Base-by-base conservation (phyloP, 2,797 vertebrate genomes). In the Sebastes jordani region DNA sequence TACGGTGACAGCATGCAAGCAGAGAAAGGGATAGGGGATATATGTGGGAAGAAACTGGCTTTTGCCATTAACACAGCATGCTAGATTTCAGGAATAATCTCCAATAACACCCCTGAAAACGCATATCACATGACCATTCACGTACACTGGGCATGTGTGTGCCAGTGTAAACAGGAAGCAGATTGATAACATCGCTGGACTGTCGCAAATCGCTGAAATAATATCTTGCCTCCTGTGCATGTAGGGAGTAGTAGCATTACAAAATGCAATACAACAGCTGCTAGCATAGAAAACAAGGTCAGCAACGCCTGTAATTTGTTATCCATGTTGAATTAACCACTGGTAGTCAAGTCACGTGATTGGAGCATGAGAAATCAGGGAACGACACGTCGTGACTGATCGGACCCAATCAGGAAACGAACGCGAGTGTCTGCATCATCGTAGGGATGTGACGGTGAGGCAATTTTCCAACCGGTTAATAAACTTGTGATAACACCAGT, bases 71-170 rank as follows among this genome's bases (percentile, higher is more conserved):
- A 55, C 58, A 55, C 11, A 27, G 34, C 25, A 7, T 46, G 23
- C 25, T 16, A 27, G 32, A 34, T 52, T 27, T 59, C 7, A 11
- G 56, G 27, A 59, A 27, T 27, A 7, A 60, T 60, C 27, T 20
- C 16, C 9, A 7, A 0, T 3, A 32, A 30, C 27, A 13, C 8
- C 0, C 27, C 29, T 32, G 18, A n/a, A 61, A 61, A 11, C 10
- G 29, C 10, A 2, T 8, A 61, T 58, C 25, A 0, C 23, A 14
- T 27, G 55, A 25, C 55, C 23, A 25, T 27, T 58, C 23, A 25
- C 14, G 23, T 8, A 58, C 56, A 58, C 23, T 8, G 23, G 23
- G 55, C 55, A 25, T 8, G 23, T 14, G 55, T 13, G 7, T 58
- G 13, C 13, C 13, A 14, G 23, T 27, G 55, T 25, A 27, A 27